Percentiles rank a stretch among this genome's conserved stretches.
phyloP scores from a whole-genome alignment of 2,888 invertebrate species.

The Aproaerema taeniolella region DNA sequence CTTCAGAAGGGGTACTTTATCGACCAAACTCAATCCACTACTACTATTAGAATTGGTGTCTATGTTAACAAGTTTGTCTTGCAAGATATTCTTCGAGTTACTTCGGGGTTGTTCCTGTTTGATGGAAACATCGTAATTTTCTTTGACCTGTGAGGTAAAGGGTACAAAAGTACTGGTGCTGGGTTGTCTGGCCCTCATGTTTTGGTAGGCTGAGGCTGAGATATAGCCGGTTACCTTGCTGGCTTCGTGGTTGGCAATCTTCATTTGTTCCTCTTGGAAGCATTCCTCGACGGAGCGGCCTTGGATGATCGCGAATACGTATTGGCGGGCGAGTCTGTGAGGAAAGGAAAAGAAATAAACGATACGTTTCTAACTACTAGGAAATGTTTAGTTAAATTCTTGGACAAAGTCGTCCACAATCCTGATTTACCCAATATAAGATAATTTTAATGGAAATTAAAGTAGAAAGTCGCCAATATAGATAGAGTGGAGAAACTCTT shows the following conservation, averaged over 20 bases:
- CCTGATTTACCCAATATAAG: too few species aligned
- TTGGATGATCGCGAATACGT: conserved; percentile 80
- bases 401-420: too few species aligned
- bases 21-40: conserved; percentile 46
- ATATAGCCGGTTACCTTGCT: conserved; percentile 71
- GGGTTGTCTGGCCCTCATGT: conserved; percentile 40
- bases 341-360: too few species aligned
- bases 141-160: conserved; percentile 55
- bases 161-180: conserved; percentile 30
- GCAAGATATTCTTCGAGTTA: conserved; percentile 58
- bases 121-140: conserved; percentile 45
- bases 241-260: conserved; percentile 44
- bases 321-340: conserved; percentile 80
- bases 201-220: conserved; percentile 59
- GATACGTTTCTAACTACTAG: too few species aligned
- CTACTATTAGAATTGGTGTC: conserved; percentile 58
- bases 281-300: conserved; percentile 82
- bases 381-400: too few species aligned
- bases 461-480: too few species aligned
- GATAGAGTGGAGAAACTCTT: too few species aligned
- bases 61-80: conserved; percentile 68
- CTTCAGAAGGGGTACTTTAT: conserved; percentile 49
- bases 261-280: conserved; percentile 62
- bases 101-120: conserved; percentile 53
- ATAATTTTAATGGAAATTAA: too few species aligned